Percentiles rank a stretch among this genome's conserved stretches.
Conservation (phyloP, 2,113 vertebrate genomes). For the Sitta europaea region DNA sequence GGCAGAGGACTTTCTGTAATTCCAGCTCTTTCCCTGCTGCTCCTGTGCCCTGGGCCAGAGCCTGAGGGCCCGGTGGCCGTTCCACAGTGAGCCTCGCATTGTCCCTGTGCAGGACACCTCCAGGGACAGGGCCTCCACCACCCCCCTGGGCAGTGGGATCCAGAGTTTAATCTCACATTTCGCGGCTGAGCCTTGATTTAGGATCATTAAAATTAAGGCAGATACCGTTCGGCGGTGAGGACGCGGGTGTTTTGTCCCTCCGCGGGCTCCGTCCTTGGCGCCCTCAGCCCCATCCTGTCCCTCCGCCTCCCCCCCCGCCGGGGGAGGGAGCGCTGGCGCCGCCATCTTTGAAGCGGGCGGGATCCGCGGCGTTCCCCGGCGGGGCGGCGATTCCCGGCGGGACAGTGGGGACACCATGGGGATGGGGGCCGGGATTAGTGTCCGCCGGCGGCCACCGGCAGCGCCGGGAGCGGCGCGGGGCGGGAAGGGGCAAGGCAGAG, state of each 20-base stretch:
- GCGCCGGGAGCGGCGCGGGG: accelerated
- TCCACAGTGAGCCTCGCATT: background rate
- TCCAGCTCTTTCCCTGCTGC: background rate
- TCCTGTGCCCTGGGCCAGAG: background rate
- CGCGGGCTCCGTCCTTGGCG: background rate
- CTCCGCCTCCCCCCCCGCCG: accelerated
- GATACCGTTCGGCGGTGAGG: background rate
- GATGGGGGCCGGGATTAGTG: accelerated
- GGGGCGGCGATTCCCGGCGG: background rate
- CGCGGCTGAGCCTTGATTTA: background rate
- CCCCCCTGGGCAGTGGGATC: background rate
- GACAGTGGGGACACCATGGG: accelerated
- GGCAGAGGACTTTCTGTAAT: background rate
- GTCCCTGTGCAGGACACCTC: background rate
- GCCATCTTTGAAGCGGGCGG: conserved; percentile 32
- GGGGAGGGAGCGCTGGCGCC: accelerated
- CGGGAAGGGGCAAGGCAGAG: accelerated
- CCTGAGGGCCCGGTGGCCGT: too few species aligned
- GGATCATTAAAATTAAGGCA: accelerated
- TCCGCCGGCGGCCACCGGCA: accelerated
- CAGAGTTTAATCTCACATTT: background rate
- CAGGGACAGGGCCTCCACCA: too few species aligned
- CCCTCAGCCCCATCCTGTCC: background rate
- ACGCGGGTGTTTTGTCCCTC: background rate
- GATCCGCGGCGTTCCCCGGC: accelerated